Conservation (phyloP, 2,888 invertebrate genomes). For the Priocnemis perturbator region DNA sequence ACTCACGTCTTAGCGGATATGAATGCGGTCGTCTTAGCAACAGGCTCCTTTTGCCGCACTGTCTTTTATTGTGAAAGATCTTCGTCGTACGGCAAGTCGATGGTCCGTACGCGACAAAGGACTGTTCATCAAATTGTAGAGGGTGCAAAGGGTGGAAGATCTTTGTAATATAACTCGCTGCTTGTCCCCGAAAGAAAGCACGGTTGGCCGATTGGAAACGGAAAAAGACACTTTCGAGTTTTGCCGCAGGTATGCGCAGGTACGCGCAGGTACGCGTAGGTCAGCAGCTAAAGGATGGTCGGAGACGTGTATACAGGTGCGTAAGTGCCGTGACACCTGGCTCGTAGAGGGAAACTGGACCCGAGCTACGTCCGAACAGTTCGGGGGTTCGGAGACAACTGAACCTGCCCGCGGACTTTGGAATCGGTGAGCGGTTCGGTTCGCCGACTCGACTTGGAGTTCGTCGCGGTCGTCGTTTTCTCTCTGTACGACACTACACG, state of each 20-base stretch:
- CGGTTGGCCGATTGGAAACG: too few relatives aligned
- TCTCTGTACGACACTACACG: slow-evolving; percentile 14
- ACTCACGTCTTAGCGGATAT: slow-evolving; percentile 35
- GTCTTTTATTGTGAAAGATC: not conserved
- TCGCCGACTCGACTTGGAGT: slow-evolving; percentile 54
- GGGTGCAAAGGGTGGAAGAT: too few relatives aligned
- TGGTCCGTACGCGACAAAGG: too few relatives aligned
- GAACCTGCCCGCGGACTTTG: slow-evolving; percentile 66
- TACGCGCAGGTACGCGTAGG: too few relatives aligned
- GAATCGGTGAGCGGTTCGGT: slow-evolving; percentile 62
- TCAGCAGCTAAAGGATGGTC: too few relatives aligned
- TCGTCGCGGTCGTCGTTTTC: slow-evolving; percentile 51
- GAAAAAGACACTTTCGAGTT: too few relatives aligned
- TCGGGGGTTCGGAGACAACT: slow-evolving; percentile 73
- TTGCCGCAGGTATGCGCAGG: too few relatives aligned
- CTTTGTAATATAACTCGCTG: too few relatives aligned
- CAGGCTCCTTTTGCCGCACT: slow-evolving; percentile 21
- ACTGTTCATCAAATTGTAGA: too few relatives aligned
- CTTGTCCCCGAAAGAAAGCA: too few relatives aligned
- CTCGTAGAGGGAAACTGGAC: not conserved
- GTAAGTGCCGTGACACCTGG: too few relatives aligned
- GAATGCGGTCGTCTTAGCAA: slow-evolving; percentile 32
- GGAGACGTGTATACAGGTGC: too few relatives aligned
- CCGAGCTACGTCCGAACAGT: slow-evolving; percentile 68
- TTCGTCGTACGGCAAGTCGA: not conserved